Evolutionary conservation across 2,113 vertebrate genomes (phyloP).

Genomic region (Ptilonorhynchus violaceus): DNA sequence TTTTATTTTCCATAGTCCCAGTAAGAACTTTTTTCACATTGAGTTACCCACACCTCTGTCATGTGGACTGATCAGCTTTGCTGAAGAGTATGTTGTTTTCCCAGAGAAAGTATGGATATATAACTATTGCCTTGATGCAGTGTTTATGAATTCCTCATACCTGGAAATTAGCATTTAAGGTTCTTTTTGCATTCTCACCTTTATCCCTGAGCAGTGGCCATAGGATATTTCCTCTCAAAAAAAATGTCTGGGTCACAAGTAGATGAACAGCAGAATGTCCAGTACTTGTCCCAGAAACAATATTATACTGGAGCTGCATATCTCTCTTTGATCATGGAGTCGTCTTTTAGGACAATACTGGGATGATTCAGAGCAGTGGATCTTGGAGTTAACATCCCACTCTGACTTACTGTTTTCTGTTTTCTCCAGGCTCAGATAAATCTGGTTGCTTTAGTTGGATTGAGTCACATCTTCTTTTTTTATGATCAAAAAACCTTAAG

Average conservation of each 20-base stretch:
- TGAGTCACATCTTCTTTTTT: background rate
- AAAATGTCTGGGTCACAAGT: background rate
- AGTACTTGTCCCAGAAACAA: background rate
- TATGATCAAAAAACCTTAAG: background rate
- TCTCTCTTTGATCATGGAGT: background rate
- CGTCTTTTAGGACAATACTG: background rate
- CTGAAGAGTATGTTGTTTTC: background rate
- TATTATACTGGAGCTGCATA: background rate
- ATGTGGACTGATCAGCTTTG: background rate
- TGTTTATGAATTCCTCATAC: background rate
- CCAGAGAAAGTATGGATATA: background rate
- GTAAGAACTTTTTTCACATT: background rate
- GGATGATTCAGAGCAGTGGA: background rate
- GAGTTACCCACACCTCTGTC: background rate
- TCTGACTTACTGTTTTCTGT: background rate
- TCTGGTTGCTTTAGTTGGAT: background rate
- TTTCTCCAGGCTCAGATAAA: background rate
- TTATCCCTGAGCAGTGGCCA: background rate
- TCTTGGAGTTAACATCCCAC: background rate
- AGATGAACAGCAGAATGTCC: background rate
- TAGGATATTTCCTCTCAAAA: background rate
- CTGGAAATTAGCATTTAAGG: background rate
- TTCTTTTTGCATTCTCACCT: background rate
- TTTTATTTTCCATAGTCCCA: background rate
- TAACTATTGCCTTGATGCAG: background rate